phyloP scores from a whole-genome alignment of 1,140 invertebrate genomes.

The Eurosta solidaginis region DNA sequence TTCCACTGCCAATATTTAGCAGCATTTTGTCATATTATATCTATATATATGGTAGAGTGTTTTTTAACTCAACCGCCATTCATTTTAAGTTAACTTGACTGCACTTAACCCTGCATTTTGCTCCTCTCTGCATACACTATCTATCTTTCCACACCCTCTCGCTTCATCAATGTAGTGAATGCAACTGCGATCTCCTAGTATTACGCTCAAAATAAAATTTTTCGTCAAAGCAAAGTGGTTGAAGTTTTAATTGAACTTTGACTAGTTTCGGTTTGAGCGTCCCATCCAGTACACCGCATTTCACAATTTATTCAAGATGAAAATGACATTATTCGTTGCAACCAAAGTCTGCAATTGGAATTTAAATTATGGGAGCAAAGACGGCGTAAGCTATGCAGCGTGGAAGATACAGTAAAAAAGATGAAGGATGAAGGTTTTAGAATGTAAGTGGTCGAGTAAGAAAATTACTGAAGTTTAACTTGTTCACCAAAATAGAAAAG shows the following conservation, averaged over 20 bases:
- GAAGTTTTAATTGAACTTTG: conserved; percentile 28
- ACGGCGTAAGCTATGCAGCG: too few relatives aligned
- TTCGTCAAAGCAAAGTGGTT: conserved; percentile 20
- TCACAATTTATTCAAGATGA: background rate
- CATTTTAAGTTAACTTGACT: background rate
- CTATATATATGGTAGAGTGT: too few relatives aligned
- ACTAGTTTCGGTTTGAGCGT: conserved; percentile 18
- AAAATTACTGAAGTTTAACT: conserved; percentile 4
- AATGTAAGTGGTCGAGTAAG: conserved; percentile 14
- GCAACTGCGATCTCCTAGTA: too few relatives aligned
- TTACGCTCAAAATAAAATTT: too few relatives aligned
- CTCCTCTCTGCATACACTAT: background rate
- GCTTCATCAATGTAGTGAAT: too few relatives aligned
- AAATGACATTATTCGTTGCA: background rate
- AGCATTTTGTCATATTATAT: background rate
- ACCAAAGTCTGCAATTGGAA: conserved; percentile 21
- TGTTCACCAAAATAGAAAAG: background rate
- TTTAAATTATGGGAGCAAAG: background rate
- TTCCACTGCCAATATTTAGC: background rate
- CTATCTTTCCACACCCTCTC: too few relatives aligned
- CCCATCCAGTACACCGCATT: background rate
- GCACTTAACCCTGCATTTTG: background rate
- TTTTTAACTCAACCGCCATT: background rate
- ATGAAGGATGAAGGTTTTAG: background rate
- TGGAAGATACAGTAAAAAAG: background rate